Evolutionary conservation across 2,113 vertebrate genomes (phyloP).

Genomic region (Sporophila hypoxantha): DNA sequence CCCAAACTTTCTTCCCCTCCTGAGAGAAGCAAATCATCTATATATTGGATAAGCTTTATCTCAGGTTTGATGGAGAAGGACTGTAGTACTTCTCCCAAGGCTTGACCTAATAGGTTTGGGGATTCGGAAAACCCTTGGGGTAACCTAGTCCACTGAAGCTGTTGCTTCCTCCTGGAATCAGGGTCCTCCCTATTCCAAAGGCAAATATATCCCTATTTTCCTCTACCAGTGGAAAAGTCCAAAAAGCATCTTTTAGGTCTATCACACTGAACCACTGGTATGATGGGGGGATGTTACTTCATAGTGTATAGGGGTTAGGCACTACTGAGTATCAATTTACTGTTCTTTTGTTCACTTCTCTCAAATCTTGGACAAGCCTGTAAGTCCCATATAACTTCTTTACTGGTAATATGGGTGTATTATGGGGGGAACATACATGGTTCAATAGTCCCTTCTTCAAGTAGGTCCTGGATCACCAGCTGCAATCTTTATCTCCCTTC

Average conservation of each 20-base stretch:
- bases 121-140: background rate
- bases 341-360: background rate
- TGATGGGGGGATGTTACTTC: background rate
- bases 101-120: background rate
- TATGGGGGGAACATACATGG: background rate
- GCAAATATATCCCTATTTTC: background rate
- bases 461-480: background rate
- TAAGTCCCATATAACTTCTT: background rate
- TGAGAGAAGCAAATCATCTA: background rate
- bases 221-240: background rate
- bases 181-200: background rate
- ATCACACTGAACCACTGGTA: background rate
- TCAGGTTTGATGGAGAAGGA: background rate
- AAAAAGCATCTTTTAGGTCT: background rate
- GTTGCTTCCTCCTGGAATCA: background rate
- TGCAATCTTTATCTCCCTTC: background rate
- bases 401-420: background rate
- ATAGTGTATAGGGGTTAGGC: background rate
- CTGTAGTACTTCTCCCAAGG: background rate
- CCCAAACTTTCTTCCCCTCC: background rate
- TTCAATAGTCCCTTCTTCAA: background rate
- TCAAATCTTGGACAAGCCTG: background rate
- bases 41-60: background rate
- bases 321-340: background rate
- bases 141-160: background rate